Evolutionary conservation across 2,797 vertebrate genomes (phyloP), one percentile per base, ranked within the genome.

Genomic region (Acanthurus tractus): DNA sequence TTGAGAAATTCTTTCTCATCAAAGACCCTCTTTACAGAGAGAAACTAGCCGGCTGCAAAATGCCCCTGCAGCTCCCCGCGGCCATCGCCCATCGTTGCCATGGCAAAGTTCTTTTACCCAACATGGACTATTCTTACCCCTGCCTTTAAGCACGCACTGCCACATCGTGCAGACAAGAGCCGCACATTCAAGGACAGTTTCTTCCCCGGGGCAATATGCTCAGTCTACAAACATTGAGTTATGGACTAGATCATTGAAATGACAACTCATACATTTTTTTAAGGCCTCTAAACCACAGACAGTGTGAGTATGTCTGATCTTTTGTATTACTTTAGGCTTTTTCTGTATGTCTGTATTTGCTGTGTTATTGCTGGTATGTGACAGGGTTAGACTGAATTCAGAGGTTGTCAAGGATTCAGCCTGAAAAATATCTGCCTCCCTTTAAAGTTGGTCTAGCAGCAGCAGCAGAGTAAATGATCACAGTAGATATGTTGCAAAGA

Each of bases 41-140:
- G 46, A 15, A 78, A 61, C 53, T 58, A 55, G 61, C 65, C 65
- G 23, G 14, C 73, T 68, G 79, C 53, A 74, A 83, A 83, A 85
- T 72, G 58, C 78, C 84, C 82, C 69, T 1, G 55, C 54, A 50
- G 74, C 57, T 70, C 81, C 68, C 83, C 11, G 66, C 29, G 29
- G 6, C 29, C 29, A 7, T 34, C 74, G 82, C 25, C 76, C 67
- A 25, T 50, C 8, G 78, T 89, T 91, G 76, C 88, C 84, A 90
- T 88, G 84, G 81, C 64, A 77, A 84, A 89, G 80, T 70, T 74
- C 79, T 81, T 78, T 85, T 76, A 80, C 75, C 70, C 78, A 56
- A 57, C 63, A 58, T 17, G 34, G 63, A 56, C 84, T 88, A 90
- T 90, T 92, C 84, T 88, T 86, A 81, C 80, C 57, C 12, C 58